These are phyloP conservation scores for Callyntrura guangdongensis DNA, from an alignment of 2,888 invertebrate genomes.

Conservation along the genomic window DNA sequence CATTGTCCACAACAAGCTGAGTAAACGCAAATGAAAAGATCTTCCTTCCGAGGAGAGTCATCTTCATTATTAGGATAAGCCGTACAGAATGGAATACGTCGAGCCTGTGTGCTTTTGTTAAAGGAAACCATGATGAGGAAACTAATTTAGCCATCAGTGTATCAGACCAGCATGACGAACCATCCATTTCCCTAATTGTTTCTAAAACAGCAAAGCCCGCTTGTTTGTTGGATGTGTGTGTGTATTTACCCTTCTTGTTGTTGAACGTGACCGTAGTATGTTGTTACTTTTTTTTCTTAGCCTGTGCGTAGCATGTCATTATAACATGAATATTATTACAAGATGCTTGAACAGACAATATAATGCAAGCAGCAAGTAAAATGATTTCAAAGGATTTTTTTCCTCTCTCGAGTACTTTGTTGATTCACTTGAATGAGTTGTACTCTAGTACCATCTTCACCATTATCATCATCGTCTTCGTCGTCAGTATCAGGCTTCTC, in stretches of 20 bases:
- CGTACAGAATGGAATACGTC: background rate
- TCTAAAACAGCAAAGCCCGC: conserved; percentile 15
- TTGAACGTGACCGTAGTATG: conserved; percentile 32
- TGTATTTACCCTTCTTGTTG: conserved; percentile 24
- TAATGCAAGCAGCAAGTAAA: conserved; percentile 1
- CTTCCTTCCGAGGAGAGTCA: conserved; percentile 16
- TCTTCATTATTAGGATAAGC: conserved; percentile 16
- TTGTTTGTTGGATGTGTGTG: background rate
- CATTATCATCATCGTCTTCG: conserved; percentile 24
- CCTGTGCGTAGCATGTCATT: conserved; percentile 12
- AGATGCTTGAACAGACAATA: conserved; percentile 12
- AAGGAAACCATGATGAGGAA: conserved; percentile 47
- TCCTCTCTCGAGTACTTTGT: conserved; percentile 11
- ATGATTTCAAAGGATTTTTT: conserved; percentile 43
- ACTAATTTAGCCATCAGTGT: conserved; percentile 58
- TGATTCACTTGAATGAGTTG: conserved; percentile 55
- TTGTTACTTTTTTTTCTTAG: conserved; percentile 35
- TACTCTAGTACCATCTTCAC: conserved; percentile 42
- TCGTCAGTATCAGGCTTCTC: background rate
- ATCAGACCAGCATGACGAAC: conserved; percentile 60
- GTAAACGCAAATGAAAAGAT: background rate
- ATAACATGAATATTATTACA: conserved; percentile 6
- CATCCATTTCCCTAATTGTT: conserved; percentile 61
- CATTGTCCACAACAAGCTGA: background rate
- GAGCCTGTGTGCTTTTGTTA: conserved; percentile 20